Evolutionary conservation across 2,797 vertebrate species (phyloP).

Genomic region (Pangasius macronema): DNA sequence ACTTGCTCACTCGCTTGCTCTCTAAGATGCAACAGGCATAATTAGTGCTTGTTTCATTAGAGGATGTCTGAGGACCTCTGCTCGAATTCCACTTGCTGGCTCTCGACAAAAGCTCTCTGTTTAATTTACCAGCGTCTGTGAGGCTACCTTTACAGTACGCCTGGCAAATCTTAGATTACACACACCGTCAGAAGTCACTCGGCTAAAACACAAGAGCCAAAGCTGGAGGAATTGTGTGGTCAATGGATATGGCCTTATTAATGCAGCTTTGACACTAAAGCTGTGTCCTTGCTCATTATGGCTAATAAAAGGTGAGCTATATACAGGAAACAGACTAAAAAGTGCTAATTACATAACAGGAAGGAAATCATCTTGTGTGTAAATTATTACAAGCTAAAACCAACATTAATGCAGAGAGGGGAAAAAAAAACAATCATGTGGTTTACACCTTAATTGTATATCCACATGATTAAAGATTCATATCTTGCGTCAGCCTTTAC

Average conservation of each 20-base stretch:
- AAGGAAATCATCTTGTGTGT: constrained; percentile 11
- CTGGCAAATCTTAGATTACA: constrained; percentile 56
- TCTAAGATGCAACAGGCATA: constrained; percentile 59
- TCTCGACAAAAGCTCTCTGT: constrained; percentile 70
- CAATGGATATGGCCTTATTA: constrained; percentile 26
- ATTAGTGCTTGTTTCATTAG: constrained; percentile 69
- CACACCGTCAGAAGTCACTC: constrained; percentile 25
- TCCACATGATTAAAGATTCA: constrained; percentile 50
- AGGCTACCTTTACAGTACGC: constrained; percentile 60
- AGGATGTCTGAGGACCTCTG: constrained; percentile 69
- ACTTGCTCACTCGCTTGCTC: constrained; percentile 47
- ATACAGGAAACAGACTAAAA: constrained; percentile 15
- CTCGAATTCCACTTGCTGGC: constrained; percentile 76
- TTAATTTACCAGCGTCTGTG: constrained; percentile 62
- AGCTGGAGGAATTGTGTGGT: constrained; percentile 23
- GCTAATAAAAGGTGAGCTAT: constrained; percentile 29
- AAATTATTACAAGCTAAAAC: constrained; percentile 14
- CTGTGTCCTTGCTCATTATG: constrained; percentile 19
- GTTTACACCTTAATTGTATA: constrained; percentile 20
- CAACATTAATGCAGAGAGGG: neutral
- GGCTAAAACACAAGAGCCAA: constrained; percentile 22
- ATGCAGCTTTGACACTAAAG: neutral
- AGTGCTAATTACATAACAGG: constrained; percentile 16
- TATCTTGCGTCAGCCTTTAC: constrained; percentile 43
- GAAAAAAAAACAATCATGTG: neutral